Evolutionary conservation across 23 tunicate species (phyloP).

Genomic region (Phallusia fumigata): DNA sequence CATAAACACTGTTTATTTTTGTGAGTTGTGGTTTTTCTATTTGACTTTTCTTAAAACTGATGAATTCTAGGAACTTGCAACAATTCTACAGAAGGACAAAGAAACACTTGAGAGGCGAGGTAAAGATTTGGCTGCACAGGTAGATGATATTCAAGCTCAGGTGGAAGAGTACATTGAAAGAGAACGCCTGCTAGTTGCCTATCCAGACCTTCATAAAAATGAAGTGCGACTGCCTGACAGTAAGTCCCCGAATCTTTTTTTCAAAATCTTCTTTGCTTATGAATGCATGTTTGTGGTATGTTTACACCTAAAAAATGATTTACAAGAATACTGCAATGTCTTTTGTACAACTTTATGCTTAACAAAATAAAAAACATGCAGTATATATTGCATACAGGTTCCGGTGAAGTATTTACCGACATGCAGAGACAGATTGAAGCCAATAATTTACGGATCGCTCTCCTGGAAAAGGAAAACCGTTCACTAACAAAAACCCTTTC

Average conservation of each 20-base stretch:
- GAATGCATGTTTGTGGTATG: no score
- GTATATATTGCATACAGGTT: slow-evolving; percentile 16
- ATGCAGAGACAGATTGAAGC: slow-evolving; percentile 79
- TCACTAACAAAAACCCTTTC: slow-evolving; percentile 37
- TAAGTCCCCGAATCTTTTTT: not conserved
- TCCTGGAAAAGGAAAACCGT: slow-evolving; percentile 62
- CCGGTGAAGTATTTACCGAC: slow-evolving; percentile 78
- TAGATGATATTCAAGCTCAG: slow-evolving; percentile 31
- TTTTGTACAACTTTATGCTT: no score
- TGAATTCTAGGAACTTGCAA: not conserved
- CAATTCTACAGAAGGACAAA: slow-evolving; percentile 36
- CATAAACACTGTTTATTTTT: no score
- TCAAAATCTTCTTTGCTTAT: no score
- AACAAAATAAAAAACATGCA: no score
- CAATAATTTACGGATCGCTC: slow-evolving; percentile 52
- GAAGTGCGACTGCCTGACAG: slow-evolving; percentile 2
- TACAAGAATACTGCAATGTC: no score
- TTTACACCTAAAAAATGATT: no score
- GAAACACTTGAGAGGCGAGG: slow-evolving; percentile 29
- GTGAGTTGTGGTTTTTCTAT: no score
- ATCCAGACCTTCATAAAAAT: slow-evolving; percentile 76
- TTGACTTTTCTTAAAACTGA: no score
- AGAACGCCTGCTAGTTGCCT: slow-evolving; percentile 75
- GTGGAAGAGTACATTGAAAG: slow-evolving; percentile 40
- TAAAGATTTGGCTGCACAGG: slow-evolving; percentile 18